These are phyloP conservation scores for Semicossyphus pulcher DNA, from an alignment of 2,113 vertebrate genomes.

Conservation along the genomic window DNA sequence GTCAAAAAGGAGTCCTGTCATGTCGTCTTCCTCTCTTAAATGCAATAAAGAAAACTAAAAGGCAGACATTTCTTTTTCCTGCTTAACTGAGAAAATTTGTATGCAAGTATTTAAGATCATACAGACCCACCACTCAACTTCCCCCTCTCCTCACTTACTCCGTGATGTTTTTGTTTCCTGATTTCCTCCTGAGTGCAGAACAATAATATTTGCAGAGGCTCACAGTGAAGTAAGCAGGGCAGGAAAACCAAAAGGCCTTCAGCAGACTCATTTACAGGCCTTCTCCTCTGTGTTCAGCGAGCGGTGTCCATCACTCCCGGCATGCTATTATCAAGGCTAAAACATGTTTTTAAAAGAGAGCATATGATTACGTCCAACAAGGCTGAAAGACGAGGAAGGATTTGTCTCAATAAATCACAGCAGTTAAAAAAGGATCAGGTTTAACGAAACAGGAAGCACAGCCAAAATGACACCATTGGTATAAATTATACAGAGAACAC, in stretches of 20 bases:
- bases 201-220: slow-evolving; percentile 64
- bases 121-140: slow-evolving; percentile 13
- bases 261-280: slow-evolving; percentile 48
- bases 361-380: slow-evolving; percentile 24
- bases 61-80: not conserved
- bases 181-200: slow-evolving; percentile 44
- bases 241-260: slow-evolving; percentile 51
- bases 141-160: not conserved
- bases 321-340: slow-evolving; percentile 1
- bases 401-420: slow-evolving; percentile 12
- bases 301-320: slow-evolving; percentile 13
- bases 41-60: slow-evolving; percentile 13
- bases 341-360: not conserved
- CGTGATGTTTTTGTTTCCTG: slow-evolving; percentile 3
- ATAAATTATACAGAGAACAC: slow-evolving; percentile 30
- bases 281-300: slow-evolving; percentile 29
- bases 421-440: slow-evolving; percentile 16
- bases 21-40: not conserved
- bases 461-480: slow-evolving; percentile 24
- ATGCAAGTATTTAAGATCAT: slow-evolving; percentile 8
- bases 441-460: slow-evolving; percentile 7
- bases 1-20: not conserved
- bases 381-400: slow-evolving; percentile 1
- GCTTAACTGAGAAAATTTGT: slow-evolving; percentile 22
- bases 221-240: slow-evolving; percentile 38